Evolutionary conservation across 1,140 invertebrate species (phyloP).

Genomic region (Saccostrea echinata): DNA sequence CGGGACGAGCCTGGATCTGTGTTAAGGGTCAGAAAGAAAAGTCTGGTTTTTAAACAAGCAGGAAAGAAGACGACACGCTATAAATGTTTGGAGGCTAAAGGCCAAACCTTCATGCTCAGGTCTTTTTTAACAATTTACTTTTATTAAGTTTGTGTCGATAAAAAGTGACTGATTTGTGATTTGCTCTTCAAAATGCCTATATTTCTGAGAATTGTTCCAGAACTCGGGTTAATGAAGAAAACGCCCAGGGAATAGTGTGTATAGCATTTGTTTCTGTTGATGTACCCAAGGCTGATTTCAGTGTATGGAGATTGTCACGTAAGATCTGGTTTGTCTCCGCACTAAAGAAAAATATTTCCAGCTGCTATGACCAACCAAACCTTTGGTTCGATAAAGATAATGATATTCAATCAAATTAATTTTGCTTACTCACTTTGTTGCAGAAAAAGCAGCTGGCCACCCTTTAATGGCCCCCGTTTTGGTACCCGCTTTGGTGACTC

Average conservation of each 20-base stretch:
- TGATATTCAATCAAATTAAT: background rate
- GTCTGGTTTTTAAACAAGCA: constrained; percentile 59
- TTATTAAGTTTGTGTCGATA: no score
- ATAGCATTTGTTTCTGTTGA: constrained; percentile 13
- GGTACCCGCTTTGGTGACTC: background rate
- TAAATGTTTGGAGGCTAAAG: constrained; percentile 64
- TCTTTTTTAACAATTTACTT: background rate
- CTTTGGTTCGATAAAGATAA: background rate
- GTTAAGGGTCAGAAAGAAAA: constrained; percentile 59
- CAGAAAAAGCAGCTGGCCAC: background rate
- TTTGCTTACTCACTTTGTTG: background rate
- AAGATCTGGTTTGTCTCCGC: background rate
- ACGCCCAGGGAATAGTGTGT: background rate
- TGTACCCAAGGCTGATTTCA: background rate
- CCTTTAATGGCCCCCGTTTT: background rate
- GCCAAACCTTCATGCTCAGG: constrained; percentile 67
- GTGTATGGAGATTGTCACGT: constrained; percentile 7
- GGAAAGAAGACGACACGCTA: constrained; percentile 59
- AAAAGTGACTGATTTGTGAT: no score
- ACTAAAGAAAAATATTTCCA: background rate
- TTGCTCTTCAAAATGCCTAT: no score
- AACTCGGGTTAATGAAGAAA: background rate
- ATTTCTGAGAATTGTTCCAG: background rate
- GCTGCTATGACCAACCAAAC: background rate
- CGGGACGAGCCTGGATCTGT: constrained; percentile 54